Conservation (phyloP, 2,888 invertebrate genomes). For the Thyatira batis region DNA sequence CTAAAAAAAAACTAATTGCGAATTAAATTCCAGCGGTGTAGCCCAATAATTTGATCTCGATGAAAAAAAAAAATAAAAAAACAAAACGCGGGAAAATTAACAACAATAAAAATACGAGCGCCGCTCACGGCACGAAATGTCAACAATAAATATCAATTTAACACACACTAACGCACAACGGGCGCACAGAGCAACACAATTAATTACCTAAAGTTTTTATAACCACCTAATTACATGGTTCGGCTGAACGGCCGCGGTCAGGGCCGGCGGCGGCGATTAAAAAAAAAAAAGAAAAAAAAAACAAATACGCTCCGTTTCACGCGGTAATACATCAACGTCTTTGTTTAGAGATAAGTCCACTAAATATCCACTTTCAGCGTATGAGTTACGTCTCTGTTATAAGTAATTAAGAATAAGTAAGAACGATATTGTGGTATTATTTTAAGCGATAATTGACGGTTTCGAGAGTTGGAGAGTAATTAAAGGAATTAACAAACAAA, state of each 20-base stretch:
- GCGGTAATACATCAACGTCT: slow-evolving; percentile 72
- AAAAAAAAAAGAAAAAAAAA: slow-evolving; percentile 50
- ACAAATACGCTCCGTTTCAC: slow-evolving; percentile 54
- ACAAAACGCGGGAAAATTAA: background rate
- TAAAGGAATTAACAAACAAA: slow-evolving; percentile 71
- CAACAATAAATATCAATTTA: slow-evolving; percentile 76
- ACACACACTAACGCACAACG: slow-evolving; percentile 50
- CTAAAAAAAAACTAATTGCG: slow-evolving; percentile 1
- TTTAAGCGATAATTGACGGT: slow-evolving; percentile 71
- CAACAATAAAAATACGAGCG: slow-evolving; percentile 48
- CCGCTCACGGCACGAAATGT: slow-evolving; percentile 63
- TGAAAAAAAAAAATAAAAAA: slow-evolving; percentile 1
- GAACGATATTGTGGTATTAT: slow-evolving; percentile 60
- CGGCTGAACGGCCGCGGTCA: slow-evolving; percentile 45
- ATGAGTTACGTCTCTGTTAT: slow-evolving; percentile 78
- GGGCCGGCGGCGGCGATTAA: slow-evolving; percentile 47
- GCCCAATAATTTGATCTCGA: slow-evolving; percentile 2
- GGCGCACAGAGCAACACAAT: slow-evolving; percentile 56
- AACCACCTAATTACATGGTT: slow-evolving; percentile 71
- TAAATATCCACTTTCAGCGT: slow-evolving; percentile 72
- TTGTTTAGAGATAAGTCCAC: slow-evolving; percentile 59
- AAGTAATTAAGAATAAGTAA: slow-evolving; percentile 78
- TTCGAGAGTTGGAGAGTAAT: slow-evolving; percentile 60
- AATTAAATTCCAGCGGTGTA: slow-evolving; percentile 1
- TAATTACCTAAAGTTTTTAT: slow-evolving; percentile 75